A percentile compares a stretch with the other conserved stretches of the same genome.
phyloP scores from a whole-genome alignment of 1,140 invertebrate genomes.

The Heliconius nattereri region DNA sequence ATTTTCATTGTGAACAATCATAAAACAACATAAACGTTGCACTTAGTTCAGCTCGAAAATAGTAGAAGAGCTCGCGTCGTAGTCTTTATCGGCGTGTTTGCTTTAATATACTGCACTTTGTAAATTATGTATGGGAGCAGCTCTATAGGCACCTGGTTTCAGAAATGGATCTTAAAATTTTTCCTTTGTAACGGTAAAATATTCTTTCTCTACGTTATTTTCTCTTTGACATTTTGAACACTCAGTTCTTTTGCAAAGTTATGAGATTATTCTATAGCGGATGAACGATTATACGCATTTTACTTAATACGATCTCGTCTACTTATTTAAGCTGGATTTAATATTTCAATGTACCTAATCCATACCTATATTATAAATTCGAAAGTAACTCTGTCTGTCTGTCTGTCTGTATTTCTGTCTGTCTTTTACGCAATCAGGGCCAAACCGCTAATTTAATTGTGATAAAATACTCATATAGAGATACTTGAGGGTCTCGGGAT shows the following conservation, averaged over 20 bases:
- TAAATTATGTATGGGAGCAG: not conserved
- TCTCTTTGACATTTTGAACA: conserved; percentile 1
- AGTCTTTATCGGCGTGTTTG: not conserved
- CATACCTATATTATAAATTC: no score
- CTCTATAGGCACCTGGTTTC: conserved; percentile 9
- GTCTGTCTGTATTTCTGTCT: no score
- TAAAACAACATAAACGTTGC: conserved; percentile 15
- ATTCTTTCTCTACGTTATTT: not conserved
- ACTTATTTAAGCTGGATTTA: not conserved
- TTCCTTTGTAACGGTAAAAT: not conserved
- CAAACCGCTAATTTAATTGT: no score
- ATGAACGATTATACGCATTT: not conserved
- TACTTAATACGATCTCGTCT: not conserved
- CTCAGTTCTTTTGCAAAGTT: not conserved
- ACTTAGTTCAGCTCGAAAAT: not conserved
- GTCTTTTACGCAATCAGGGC: no score
- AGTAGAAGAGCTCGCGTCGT: not conserved
- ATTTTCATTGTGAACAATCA: conserved; percentile 24
- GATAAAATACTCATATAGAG: no score
- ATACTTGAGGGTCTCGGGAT: no score
- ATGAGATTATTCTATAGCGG: not conserved
- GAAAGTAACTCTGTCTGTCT: no score
- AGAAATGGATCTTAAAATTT: conserved; percentile 9
- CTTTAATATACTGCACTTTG: not conserved
- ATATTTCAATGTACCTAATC: not conserved